Percentiles rank a stretch among this genome's conserved stretches.
Evolutionary conservation across 2,888 invertebrate species (phyloP).

Genomic region (Epistrophella euchroma): DNA sequence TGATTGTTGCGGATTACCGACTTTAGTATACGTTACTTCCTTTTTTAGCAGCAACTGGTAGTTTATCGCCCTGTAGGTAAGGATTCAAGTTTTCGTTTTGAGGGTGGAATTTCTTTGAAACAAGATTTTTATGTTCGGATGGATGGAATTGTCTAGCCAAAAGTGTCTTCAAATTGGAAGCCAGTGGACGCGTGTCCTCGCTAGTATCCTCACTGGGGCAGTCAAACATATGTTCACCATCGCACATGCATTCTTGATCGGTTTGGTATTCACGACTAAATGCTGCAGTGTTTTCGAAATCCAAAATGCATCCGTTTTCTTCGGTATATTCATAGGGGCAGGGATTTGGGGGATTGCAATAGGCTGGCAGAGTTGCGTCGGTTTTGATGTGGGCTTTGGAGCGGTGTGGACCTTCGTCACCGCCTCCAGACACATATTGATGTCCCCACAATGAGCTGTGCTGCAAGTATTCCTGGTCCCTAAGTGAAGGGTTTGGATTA

Average conservation of each 20-base stretch:
- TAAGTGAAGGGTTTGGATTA: slow-evolving; percentile 90
- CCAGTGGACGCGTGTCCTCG: slow-evolving; percentile 75
- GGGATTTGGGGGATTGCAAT: slow-evolving; percentile 99
- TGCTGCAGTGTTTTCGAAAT: slow-evolving; percentile 97
- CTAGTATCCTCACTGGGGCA: slow-evolving; percentile 87
- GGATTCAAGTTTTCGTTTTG: slow-evolving; percentile 89
- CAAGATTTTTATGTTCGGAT: slow-evolving; percentile 82
- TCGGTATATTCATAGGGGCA: slow-evolving; percentile 96
- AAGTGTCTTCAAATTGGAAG: slow-evolving; percentile 84
- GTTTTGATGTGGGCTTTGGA: slow-evolving; percentile 90
- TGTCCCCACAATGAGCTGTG: slow-evolving; percentile 92
- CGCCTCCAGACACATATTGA: slow-evolving; percentile 90
- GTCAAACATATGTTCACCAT: slow-evolving; percentile 98
- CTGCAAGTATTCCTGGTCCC: slow-evolving; percentile 94
- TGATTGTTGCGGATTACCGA: slow-evolving; percentile 42
- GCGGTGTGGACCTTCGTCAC: slow-evolving; percentile 87
- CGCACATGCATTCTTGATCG: slow-evolving; percentile 98
- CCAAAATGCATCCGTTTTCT: slow-evolving; percentile 94
- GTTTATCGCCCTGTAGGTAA: slow-evolving; percentile 92
- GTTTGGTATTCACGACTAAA: slow-evolving; percentile 97
- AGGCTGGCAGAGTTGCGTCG: slow-evolving; percentile 96
- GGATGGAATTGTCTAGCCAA: slow-evolving; percentile 85
- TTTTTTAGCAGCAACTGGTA: slow-evolving; percentile 97
- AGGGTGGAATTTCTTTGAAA: slow-evolving; percentile 91
- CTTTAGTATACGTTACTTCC: slow-evolving; percentile 87